Percentiles rank a stretch among this genome's conserved stretches.
These are phyloP conservation scores for Erythrolamprus reginae DNA, from an alignment of 2,113 vertebrate species.

Conservation along the genomic window DNA sequence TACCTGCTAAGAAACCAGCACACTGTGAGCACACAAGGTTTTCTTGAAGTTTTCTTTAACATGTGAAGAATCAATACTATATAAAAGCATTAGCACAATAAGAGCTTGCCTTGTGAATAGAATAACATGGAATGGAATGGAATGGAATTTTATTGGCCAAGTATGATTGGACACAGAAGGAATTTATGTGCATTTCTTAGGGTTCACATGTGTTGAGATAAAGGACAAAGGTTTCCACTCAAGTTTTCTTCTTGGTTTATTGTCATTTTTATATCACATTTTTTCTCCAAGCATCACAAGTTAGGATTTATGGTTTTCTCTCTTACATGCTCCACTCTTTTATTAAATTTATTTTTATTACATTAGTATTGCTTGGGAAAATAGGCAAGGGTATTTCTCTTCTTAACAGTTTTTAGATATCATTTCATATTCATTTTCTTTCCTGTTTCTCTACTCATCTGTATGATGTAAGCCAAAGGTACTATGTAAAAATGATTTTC, in stretches of 20 bases:
- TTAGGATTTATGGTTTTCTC: neutral
- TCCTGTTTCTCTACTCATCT: neutral
- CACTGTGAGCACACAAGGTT: neutral
- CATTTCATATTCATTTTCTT: neutral
- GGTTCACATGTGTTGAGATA: neutral
- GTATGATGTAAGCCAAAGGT: neutral
- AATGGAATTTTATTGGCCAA: too few species aligned
- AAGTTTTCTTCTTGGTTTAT: neutral
- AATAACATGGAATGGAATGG: too few species aligned
- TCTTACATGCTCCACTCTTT: neutral
- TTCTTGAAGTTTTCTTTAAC: neutral
- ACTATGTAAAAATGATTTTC: neutral
- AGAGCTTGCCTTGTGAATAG: neutral
- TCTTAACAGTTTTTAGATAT: neutral
- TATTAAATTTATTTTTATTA: neutral
- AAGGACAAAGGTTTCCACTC: neutral
- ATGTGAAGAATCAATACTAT: neutral
- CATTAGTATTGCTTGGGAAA: neutral
- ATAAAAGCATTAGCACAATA: neutral
- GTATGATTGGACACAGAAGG: too few species aligned
- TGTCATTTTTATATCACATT: neutral
- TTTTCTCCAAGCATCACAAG: neutral
- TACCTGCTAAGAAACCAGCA: neutral
- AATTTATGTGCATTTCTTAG: neutral
- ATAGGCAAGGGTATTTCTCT: neutral